phyloP scores from a whole-genome alignment of 1,140 invertebrate species.

The Lucilia cuprina region DNA sequence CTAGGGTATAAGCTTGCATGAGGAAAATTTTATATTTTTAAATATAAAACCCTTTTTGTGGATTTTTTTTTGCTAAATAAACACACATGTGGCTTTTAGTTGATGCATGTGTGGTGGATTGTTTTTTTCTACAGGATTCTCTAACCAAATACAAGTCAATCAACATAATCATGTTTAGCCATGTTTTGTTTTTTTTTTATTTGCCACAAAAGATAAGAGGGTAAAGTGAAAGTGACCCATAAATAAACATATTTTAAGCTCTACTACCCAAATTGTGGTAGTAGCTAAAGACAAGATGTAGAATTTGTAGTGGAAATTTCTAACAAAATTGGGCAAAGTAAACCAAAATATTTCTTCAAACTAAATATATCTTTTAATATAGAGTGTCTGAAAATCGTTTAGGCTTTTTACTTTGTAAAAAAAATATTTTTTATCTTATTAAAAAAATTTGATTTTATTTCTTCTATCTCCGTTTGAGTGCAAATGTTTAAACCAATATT shows the following conservation, averaged over 20 bases:
- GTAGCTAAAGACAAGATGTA: not conserved
- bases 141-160: conserved; percentile 34
- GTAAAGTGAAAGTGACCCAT: conserved; percentile 35
- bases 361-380: not conserved
- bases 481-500: conserved; percentile 28
- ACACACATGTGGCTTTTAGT: conserved; percentile 23
- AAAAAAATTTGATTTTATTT: not conserved
- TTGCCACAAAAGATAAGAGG: not conserved
- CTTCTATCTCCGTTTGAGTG: not conserved
- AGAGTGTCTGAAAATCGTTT: not conserved
- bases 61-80: conserved; percentile 15
- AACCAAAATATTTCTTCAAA: too few species aligned
- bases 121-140: conserved; percentile 18
- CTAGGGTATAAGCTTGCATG: not conserved
- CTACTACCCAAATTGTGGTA: too few species aligned
- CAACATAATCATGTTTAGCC: conserved; percentile 22
- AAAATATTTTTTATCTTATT: not conserved
- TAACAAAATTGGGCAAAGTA: too few species aligned
- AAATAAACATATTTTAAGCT: conserved; percentile 11
- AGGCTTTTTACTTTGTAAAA: not conserved
- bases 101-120: not conserved
- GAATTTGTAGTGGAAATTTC: not conserved
- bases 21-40: not conserved
- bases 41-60: conserved; percentile 21
- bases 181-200: not conserved